Conservation (phyloP, 2,113 vertebrate species). For the Aldabrachelys gigantea region DNA sequence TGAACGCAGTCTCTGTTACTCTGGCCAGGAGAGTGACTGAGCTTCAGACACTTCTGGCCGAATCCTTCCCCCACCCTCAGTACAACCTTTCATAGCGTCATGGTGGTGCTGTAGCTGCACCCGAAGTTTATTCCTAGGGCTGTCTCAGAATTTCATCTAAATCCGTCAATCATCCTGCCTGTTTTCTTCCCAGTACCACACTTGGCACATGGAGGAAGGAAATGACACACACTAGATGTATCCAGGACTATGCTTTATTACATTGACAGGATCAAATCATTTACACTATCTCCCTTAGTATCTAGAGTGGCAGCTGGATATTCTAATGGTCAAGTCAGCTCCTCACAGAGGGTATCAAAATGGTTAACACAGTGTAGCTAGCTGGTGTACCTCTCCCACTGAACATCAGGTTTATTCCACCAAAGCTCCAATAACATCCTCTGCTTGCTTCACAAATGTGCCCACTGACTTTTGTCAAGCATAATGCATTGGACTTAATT, state of each 20-base stretch:
- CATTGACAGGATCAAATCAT: neutral
- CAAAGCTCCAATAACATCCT: fast-evolving
- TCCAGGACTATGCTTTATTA: neutral
- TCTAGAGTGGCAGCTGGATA: neutral
- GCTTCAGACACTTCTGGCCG: neutral
- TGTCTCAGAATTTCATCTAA: neutral
- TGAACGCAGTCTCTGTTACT: neutral
- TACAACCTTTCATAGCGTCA: neutral
- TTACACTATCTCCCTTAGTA: neutral
- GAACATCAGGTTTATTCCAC: no score
- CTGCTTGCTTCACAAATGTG: fast-evolving
- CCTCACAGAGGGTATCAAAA: neutral
- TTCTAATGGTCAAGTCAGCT: neutral
- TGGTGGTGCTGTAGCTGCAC: neutral
- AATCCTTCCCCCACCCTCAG: neutral
- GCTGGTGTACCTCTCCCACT: fast-evolving
- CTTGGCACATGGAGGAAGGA: neutral
- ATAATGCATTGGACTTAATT: fast-evolving
- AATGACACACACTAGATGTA: neutral
- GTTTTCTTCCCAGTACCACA: neutral
- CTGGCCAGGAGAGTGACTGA: neutral
- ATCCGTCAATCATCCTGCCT: neutral
- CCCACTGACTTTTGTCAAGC: neutral
- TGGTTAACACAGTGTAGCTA: fast-evolving
- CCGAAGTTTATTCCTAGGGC: neutral